Evolutionary conservation across 1,140 invertebrate species (phyloP).

Genomic region (Bombus fervidus): DNA sequence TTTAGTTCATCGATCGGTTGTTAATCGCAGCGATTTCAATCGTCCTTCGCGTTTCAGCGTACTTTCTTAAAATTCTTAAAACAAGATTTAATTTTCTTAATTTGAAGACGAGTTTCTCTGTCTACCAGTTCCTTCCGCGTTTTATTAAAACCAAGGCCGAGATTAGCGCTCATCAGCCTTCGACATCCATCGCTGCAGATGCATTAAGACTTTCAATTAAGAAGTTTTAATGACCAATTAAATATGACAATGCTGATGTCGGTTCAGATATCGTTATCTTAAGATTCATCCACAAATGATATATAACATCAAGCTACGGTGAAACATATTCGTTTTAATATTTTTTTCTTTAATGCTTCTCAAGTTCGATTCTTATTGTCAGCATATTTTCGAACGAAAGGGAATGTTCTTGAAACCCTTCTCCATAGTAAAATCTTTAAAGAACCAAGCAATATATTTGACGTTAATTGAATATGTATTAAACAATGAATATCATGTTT

Average conservation of each 20-base stretch:
- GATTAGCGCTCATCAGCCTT: conserved; percentile 48
- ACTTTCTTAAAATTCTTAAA: not conserved
- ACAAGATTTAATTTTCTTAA: not conserved
- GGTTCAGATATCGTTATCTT: conserved; percentile 19
- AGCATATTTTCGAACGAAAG: too few species aligned
- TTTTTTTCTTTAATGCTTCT: not conserved
- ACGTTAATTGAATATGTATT: not conserved
- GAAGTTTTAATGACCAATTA: conserved; percentile 64
- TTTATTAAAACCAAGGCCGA: conserved; percentile 52
- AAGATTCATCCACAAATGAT: not conserved
- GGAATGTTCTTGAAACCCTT: too few species aligned
- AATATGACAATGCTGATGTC: conserved; percentile 41
- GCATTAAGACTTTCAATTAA: conserved; percentile 53
- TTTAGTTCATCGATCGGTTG: not conserved
- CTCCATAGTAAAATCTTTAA: too few species aligned
- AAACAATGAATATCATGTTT: not conserved
- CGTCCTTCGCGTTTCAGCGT: not conserved
- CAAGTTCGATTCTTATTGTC: too few species aligned
- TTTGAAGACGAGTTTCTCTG: not conserved
- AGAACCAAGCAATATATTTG: not conserved
- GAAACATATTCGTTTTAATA: not conserved
- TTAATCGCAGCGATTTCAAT: not conserved
- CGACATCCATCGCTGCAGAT: conserved; percentile 17
- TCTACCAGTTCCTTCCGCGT: not conserved
- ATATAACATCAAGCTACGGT: not conserved